phyloP scores from a whole-genome alignment of 1,140 invertebrate species.

The Listronotus bonariensis region DNA sequence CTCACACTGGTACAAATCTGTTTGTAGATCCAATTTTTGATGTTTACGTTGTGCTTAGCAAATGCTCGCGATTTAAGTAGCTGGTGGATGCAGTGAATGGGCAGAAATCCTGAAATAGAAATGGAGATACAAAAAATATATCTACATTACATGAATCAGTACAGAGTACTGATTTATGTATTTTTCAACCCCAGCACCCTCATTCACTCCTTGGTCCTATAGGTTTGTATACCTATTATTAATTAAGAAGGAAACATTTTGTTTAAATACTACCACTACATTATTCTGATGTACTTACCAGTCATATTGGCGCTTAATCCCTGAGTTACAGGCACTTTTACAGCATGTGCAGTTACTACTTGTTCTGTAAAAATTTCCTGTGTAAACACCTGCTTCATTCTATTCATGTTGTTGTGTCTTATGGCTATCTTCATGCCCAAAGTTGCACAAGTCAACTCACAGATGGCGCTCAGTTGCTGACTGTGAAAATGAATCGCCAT shows the following conservation, averaged over 20 bases:
- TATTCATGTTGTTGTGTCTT: slow-evolving; percentile 84
- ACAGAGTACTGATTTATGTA: too few species aligned
- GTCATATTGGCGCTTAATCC: slow-evolving; percentile 85
- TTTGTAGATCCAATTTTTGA: slow-evolving; percentile 93
- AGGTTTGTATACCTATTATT: too few species aligned
- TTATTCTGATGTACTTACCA: too few species aligned
- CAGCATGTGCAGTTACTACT: slow-evolving; percentile 93
- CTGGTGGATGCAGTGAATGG: slow-evolving; percentile 97
- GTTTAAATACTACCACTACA: too few species aligned
- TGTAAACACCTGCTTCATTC: slow-evolving; percentile 94
- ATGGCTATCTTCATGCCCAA: slow-evolving; percentile 95
- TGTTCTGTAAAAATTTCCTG: slow-evolving; percentile 98
- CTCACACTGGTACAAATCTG: slow-evolving; percentile 86
- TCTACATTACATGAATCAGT: too few species aligned
- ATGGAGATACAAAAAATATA: too few species aligned
- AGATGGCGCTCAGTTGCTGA: slow-evolving; percentile 89
- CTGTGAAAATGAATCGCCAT: slow-evolving; percentile 98
- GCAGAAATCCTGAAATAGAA: slow-evolving; percentile 81
- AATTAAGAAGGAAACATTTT: too few species aligned
- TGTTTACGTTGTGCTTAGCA: slow-evolving; percentile 93
- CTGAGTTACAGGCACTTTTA: slow-evolving; percentile 92
- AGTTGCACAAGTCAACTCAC: slow-evolving; percentile 90
- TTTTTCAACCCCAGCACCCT: too few species aligned
- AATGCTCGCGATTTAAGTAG: slow-evolving; percentile 93
- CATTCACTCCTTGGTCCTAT: too few species aligned